Evolutionary conservation across 2,888 invertebrate genomes (phyloP).

Genomic region (Tetheella fluctuosa): DNA sequence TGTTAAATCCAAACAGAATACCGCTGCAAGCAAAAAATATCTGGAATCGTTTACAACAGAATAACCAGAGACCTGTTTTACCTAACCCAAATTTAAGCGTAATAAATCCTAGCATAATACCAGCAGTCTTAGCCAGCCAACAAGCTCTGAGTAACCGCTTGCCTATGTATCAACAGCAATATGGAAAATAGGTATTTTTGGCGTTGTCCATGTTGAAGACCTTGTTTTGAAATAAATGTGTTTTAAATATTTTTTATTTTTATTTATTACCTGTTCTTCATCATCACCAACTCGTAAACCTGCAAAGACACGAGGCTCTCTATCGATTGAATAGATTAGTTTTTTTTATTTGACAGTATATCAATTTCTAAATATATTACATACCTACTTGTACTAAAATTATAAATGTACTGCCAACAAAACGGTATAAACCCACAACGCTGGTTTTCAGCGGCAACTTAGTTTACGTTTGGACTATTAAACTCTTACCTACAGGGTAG

Average conservation of each 20-base stretch:
- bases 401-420: too few species aligned
- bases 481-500: too few species aligned
- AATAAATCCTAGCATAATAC: background rate
- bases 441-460: too few species aligned
- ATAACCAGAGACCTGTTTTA: background rate
- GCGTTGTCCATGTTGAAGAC: background rate
- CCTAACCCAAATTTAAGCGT: background rate
- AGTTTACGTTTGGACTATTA: too few species aligned
- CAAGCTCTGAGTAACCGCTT: background rate
- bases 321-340: too few species aligned
- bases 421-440: too few species aligned
- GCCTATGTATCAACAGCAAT: background rate
- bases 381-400: too few species aligned
- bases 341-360: too few species aligned
- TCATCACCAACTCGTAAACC: background rate
- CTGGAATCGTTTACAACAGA: background rate
- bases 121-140: background rate
- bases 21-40: background rate
- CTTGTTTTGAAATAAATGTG: slow-evolving; percentile 15
- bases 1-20: too few species aligned
- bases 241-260: background rate
- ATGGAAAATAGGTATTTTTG: background rate
- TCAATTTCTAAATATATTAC: too few species aligned
- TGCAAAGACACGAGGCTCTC: too few species aligned
- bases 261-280: background rate